Percentiles rank a stretch among this genome's conserved stretches.
phyloP scores from a whole-genome alignment of 2,888 invertebrate species.

The Cecidostiba fungosa region DNA sequence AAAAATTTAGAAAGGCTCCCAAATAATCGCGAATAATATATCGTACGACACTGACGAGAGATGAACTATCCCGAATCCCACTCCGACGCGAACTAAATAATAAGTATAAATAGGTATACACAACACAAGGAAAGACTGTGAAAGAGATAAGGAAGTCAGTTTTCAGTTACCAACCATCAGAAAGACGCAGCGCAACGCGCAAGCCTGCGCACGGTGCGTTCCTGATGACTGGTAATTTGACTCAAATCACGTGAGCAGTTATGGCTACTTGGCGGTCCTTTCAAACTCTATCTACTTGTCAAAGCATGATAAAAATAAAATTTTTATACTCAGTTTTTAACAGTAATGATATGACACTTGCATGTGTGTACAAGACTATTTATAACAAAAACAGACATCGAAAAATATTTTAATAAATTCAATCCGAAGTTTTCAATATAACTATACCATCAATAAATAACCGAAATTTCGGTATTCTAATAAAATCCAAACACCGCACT shows the following conservation, averaged over 20 bases:
- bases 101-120: not conserved
- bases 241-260: not conserved
- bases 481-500: too few species aligned
- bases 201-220: too few species aligned
- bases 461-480: too few species aligned
- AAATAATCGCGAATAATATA: not conserved
- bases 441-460: too few species aligned
- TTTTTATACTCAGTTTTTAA: not conserved
- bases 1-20: not conserved
- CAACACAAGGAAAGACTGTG: not conserved
- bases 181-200: not conserved
- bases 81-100: not conserved
- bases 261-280: not conserved
- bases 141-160: not conserved
- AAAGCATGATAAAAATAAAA: not conserved
- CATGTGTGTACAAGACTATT: too few species aligned
- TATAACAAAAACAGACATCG: too few species aligned
- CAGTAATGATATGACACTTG: too few species aligned
- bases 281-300: not conserved
- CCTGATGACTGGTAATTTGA: not conserved
- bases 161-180: not conserved
- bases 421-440: too few species aligned
- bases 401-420: too few species aligned
- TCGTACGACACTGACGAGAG: conserved; percentile 5
- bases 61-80: conserved; percentile 29